A percentile compares a stretch with the other conserved stretches of the same genome.
These are phyloP conservation scores for Anticlea derivata DNA, from an alignment of 2,888 invertebrate genomes.

Conservation along the genomic window DNA sequence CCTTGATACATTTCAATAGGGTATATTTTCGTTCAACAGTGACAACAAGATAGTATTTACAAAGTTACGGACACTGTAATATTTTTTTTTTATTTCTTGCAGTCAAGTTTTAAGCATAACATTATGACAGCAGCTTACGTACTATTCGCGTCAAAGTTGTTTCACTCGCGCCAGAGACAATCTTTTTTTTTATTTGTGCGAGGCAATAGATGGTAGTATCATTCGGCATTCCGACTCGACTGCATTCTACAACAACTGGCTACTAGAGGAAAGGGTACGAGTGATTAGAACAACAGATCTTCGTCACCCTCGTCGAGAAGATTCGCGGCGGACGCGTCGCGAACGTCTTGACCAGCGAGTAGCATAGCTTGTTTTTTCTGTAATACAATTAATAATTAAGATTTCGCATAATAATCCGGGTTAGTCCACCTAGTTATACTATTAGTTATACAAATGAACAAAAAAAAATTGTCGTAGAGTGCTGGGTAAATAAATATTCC, in stretches of 20 bases:
- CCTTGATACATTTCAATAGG: slow-evolving; percentile 39
- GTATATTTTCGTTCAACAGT: slow-evolving; percentile 45
- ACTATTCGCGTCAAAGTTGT: slow-evolving; percentile 7
- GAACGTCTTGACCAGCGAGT: slow-evolving; percentile 50
- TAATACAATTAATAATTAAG: too few species aligned
- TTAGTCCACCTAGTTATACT: too few species aligned
- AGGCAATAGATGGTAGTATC: not conserved
- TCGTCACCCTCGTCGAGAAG: slow-evolving; percentile 95
- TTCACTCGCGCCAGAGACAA: slow-evolving; percentile 6
- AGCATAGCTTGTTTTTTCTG: slow-evolving; percentile 59
- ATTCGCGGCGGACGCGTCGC: slow-evolving; percentile 83
- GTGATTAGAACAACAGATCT: slow-evolving; percentile 92
- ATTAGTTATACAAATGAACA: too few species aligned
- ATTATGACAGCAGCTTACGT: not conserved
- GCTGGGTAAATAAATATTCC: too few species aligned
- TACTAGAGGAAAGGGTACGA: slow-evolving; percentile 38
- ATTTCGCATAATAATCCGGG: too few species aligned
- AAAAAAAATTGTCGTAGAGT: too few species aligned
- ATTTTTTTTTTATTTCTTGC: slow-evolving; percentile 56
- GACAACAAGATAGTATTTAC: slow-evolving; percentile 69
- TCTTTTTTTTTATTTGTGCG: slow-evolving; percentile 16
- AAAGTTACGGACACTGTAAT: slow-evolving; percentile 71
- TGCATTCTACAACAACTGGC: slow-evolving; percentile 58
- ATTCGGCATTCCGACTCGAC: slow-evolving; percentile 42
- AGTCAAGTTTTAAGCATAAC: slow-evolving; percentile 50